Conservation (phyloP, 2,888 invertebrate genomes). For the Parascotia fuliginaria region DNA sequence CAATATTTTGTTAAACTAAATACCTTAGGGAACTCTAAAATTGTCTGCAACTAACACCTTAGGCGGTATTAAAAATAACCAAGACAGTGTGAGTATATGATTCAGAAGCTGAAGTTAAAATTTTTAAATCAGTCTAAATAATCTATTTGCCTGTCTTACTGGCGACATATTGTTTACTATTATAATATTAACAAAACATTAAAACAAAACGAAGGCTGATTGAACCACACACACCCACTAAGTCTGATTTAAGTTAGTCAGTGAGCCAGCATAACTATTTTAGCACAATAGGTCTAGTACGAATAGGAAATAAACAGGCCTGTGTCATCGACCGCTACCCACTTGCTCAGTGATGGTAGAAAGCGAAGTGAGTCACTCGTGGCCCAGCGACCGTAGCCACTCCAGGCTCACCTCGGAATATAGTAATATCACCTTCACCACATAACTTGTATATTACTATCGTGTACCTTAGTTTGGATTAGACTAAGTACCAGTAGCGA, state of each 20-base stretch:
- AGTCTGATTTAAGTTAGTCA: conserved; percentile 22
- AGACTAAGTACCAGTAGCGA: no score
- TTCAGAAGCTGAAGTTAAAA: not conserved
- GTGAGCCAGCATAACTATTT: conserved; percentile 26
- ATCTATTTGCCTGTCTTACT: no score
- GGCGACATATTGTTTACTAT: no score
- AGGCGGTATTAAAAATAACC: no score
- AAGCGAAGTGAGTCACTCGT: conserved; percentile 63
- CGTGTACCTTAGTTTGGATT: no score
- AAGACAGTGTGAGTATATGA: no score
- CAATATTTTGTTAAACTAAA: no score
- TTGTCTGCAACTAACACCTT: no score
- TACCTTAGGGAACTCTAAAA: no score
- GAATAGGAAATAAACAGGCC: conserved; percentile 38
- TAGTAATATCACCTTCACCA: conserved; percentile 58
- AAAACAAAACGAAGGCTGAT: not conserved
- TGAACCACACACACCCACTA: conserved; percentile 4
- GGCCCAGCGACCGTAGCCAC: conserved; percentile 37
- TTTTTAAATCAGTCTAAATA: not conserved
- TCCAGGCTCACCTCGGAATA: no score
- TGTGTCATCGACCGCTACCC: conserved; percentile 53
- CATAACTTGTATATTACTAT: no score
- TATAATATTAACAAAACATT: not conserved
- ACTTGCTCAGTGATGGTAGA: conserved; percentile 49
- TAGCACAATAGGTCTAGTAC: conserved; percentile 43